Percentiles rank a stretch among this genome's conserved stretches.
These are phyloP conservation scores for Iselma pallidipennis DNA, from an alignment of 2,888 invertebrate species.

Conservation along the genomic window DNA sequence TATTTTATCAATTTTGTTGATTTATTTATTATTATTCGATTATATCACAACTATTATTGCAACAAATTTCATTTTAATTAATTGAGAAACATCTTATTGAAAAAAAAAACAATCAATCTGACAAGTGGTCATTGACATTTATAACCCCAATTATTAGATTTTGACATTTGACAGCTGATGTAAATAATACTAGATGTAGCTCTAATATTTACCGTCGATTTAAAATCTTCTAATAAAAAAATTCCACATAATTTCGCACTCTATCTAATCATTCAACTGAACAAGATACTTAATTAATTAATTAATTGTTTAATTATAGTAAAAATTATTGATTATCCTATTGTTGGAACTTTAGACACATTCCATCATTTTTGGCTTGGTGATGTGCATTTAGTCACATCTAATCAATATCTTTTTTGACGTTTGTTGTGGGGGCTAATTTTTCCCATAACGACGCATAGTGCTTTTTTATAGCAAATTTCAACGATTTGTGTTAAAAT, in stretches of 20 bases:
- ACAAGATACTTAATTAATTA: no score
- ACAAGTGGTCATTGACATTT: neutral
- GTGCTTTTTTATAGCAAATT: neutral
- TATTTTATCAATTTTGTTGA: neutral
- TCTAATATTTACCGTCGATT: no score
- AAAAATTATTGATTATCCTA: no score
- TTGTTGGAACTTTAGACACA: neutral
- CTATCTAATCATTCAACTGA: no score
- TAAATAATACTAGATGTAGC: neutral
- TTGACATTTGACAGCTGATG: neutral
- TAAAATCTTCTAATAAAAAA: no score
- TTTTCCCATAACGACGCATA: neutral
- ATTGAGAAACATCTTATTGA: neutral
- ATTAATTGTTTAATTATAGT: no score
- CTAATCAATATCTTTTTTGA: neutral
- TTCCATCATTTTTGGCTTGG: no score
- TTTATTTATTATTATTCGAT: neutral
- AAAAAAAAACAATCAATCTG: neutral
- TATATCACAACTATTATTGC: neutral
- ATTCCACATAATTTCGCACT: no score
- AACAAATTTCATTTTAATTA: neutral
- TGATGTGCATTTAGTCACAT: no score
- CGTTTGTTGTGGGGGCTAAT: neutral
- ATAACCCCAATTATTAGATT: neutral
- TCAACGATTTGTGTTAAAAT: neutral